Conservation (phyloP, 2,888 invertebrate genomes). For the Eudasyphora cyanicolor region DNA sequence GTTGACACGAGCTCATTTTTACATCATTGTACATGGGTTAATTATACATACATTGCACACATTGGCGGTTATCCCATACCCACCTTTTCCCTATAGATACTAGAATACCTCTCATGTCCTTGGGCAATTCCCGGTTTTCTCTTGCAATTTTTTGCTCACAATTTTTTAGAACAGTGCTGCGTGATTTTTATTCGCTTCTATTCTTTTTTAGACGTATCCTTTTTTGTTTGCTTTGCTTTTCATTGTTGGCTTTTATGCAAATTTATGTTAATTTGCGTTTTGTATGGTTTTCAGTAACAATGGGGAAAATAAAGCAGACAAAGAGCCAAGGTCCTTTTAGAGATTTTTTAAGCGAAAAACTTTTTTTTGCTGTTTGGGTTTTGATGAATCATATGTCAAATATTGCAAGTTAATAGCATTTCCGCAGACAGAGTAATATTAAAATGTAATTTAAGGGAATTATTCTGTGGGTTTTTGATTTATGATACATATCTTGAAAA, state of each 20-base stretch:
- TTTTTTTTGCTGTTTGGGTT: not conserved
- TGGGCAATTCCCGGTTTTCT: not conserved
- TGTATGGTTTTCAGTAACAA: constrained; percentile 40
- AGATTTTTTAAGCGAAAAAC: not conserved
- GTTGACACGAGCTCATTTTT: not conserved
- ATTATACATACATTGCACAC: constrained; percentile 61
- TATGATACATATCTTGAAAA: too few species aligned
- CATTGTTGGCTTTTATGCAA: constrained; percentile 59
- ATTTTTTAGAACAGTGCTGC: not conserved
- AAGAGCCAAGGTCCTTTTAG: not conserved
- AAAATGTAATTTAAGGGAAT: not conserved
- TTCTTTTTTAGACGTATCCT: constrained; percentile 5
- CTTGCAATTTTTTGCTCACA: not conserved
- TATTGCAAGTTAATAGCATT: constrained; percentile 31
- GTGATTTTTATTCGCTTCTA: constrained; percentile 7
- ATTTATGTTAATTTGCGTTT: constrained; percentile 61
- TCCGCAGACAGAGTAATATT: not conserved
- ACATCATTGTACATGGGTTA: constrained; percentile 58
- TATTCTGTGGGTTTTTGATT: not conserved
- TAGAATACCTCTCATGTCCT: not conserved
- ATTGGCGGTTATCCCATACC: constrained; percentile 27
- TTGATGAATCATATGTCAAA: constrained; percentile 60
- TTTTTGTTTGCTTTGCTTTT: constrained; percentile 1
- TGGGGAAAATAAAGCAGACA: not conserved
- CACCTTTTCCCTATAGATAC: not conserved